These are phyloP conservation scores for Brachionus sp. DNA, from an alignment of 1,140 invertebrate species.

Conservation along the genomic window DNA sequence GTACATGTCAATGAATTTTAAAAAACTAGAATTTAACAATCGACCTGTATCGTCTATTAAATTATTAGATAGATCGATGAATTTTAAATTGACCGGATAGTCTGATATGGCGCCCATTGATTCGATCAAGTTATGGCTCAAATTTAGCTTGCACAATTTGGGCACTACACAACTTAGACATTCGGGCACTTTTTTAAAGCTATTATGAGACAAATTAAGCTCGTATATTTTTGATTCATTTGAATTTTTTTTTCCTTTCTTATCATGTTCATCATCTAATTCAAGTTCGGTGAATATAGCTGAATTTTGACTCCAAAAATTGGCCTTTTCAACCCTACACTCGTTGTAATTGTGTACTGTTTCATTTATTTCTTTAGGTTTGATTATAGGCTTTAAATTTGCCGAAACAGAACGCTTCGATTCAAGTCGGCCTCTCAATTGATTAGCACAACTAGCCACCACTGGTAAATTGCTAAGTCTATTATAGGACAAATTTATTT, in stretches of 20 bases:
- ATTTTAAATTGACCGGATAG: constrained; percentile 80
- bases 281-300: neutral
- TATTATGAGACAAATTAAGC: constrained; percentile 84
- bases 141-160: constrained; percentile 77
- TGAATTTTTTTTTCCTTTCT: neutral
- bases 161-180: constrained; percentile 83
- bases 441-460: constrained; percentile 51
- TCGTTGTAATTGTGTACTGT: neutral
- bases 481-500: constrained; percentile 86
- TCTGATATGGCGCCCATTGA: constrained; percentile 81
- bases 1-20: constrained; percentile 17
- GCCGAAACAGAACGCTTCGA: constrained; percentile 57
- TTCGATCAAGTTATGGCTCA: constrained; percentile 75
- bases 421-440: neutral
- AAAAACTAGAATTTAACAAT: neutral
- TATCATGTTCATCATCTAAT: neutral
- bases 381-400: constrained; percentile 59
- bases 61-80: constrained; percentile 87
- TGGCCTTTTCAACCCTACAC: neutral
- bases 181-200: constrained; percentile 77
- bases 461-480: constrained; percentile 75
- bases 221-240: constrained; percentile 56
- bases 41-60: constrained; percentile 65
- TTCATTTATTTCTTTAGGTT: constrained; percentile 68
- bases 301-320: constrained; percentile 42